phyloP scores from a whole-genome alignment of 2,797 vertebrate species.

The Trichosurus vulpecula region DNA sequence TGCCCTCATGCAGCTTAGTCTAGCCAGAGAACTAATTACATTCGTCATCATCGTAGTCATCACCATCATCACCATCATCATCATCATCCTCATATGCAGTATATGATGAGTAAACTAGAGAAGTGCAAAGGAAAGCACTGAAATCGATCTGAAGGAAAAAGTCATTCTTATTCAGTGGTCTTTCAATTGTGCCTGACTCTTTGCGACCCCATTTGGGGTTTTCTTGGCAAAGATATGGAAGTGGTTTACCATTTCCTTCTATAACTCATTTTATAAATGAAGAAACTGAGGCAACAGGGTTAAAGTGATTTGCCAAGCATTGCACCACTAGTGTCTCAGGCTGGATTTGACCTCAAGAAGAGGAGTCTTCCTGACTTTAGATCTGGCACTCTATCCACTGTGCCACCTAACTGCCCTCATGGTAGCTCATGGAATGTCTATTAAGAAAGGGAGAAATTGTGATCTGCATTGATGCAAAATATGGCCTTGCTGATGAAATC shows the following conservation, averaged over 20 bases:
- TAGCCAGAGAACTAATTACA: neutral
- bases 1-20: neutral
- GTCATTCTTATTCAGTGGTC: neutral
- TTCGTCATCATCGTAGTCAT: neutral
- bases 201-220: too few species aligned
- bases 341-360: neutral
- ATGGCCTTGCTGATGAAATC: neutral
- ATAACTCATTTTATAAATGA: neutral
- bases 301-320: neutral
- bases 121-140: neutral
- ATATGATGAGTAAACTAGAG: neutral
- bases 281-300: neutral
- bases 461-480: neutral
- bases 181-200: neutral
- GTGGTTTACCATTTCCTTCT: neutral
- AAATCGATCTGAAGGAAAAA: neutral
- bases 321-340: neutral
- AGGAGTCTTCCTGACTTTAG: neutral
- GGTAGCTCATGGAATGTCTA: neutral
- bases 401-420: neutral
- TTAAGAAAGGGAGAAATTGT: neutral
- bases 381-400: neutral
- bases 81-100: neutral
- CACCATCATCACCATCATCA: too few species aligned
- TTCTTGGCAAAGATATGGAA: too few species aligned